These are phyloP conservation scores for Drosophila obscura DNA, from an alignment of 1,140 invertebrate species.

Conservation along the genomic window DNA sequence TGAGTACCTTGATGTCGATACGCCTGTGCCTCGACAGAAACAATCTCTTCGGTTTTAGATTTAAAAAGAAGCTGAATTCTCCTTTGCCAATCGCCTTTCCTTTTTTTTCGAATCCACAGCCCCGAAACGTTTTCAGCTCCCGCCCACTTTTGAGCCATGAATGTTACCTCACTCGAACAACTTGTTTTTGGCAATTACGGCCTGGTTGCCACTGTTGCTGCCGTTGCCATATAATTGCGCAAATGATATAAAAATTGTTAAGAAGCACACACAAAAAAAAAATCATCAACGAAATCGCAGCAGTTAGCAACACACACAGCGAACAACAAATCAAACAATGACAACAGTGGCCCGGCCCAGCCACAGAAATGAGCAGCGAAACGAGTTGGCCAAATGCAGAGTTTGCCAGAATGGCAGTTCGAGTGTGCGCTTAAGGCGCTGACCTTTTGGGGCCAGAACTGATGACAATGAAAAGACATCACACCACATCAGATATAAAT, in stretches of 20 bases:
- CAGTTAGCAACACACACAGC: constrained; percentile 40
- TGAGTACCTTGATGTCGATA: too few relatives aligned
- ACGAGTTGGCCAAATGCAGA: constrained; percentile 54
- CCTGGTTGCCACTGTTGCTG: constrained; percentile 13
- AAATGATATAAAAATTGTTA: constrained; percentile 57
- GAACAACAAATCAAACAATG: constrained; percentile 36
- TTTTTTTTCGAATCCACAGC: constrained; percentile 17
- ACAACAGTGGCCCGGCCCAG: constrained; percentile 33
- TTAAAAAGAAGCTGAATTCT: neutral
- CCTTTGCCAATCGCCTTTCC: too few relatives aligned
- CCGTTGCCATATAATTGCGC: constrained; percentile 48
- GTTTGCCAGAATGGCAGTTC: constrained; percentile 41
- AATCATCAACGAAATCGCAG: constrained; percentile 12
- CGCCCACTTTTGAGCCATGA: constrained; percentile 32
- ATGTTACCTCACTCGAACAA: constrained; percentile 33
- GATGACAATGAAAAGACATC: constrained; percentile 41
- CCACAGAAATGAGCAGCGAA: constrained; percentile 51
- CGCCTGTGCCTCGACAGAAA: too few relatives aligned
- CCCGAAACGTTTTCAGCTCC: constrained; percentile 8
- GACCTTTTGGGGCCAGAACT: constrained; percentile 58
- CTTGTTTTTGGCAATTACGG: constrained; percentile 29
- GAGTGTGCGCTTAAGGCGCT: constrained; percentile 46
- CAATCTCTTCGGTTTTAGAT: neutral
- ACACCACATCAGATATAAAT: constrained; percentile 17
- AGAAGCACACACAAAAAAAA: constrained; percentile 1